These are phyloP conservation scores for Synanthedon vespiformis DNA, from an alignment of 2,888 invertebrate species.

Conservation along the genomic window DNA sequence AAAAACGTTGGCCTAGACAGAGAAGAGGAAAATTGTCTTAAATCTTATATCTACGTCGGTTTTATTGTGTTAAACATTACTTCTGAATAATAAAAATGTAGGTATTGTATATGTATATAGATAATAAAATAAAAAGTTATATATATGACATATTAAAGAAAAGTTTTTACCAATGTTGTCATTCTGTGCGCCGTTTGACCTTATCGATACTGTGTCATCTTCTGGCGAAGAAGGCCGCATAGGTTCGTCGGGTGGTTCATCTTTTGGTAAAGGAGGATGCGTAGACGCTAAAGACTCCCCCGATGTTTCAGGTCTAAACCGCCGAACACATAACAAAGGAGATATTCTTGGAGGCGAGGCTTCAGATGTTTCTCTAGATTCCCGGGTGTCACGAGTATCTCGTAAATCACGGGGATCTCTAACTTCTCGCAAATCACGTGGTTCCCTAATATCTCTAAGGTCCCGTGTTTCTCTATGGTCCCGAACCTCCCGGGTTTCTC, in stretches of 20 bases:
- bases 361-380: conserved; percentile 49
- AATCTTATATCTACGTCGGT: too few species aligned
- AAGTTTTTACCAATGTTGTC: conserved; percentile 58
- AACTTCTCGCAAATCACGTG: conserved; percentile 27
- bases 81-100: too few species aligned
- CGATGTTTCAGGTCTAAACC: conserved; percentile 51
- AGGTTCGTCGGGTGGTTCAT: conserved; percentile 65
- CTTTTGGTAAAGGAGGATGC: conserved; percentile 66
- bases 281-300: conserved; percentile 44
- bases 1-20: too few species aligned
- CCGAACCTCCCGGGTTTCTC: conserved; percentile 38
- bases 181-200: conserved; percentile 66
- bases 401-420: conserved; percentile 39
- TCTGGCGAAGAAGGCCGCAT: conserved; percentile 70
- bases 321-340: conserved; percentile 56
- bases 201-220: conserved; percentile 69
- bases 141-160: too few species aligned
- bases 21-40: too few species aligned
- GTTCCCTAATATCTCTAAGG: conserved; percentile 25
- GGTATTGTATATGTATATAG: too few species aligned
- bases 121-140: too few species aligned
- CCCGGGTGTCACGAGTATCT: conserved; percentile 41
- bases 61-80: too few species aligned
- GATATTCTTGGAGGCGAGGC: conserved; percentile 62
- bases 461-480: conserved; percentile 39